Base-by-base conservation (phyloP, 2,113 vertebrate species). In the Struthidea cinerea region DNA sequence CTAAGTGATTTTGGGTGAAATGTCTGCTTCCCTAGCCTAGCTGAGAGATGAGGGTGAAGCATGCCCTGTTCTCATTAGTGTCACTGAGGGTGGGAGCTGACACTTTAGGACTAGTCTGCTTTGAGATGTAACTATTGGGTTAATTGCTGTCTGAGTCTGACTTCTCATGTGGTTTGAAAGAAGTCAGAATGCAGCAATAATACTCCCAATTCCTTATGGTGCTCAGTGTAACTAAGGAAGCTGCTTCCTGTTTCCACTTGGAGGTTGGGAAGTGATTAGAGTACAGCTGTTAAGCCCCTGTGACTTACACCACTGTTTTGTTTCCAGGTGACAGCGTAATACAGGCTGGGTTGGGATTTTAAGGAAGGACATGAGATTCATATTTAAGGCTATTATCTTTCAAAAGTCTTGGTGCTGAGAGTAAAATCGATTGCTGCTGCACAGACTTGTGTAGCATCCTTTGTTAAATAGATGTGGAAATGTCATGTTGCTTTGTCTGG, bases 281-380 rank as follows among this genome's bases (percentile, higher is more conserved):
- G 4, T 46, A 11, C 28, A 37, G 39, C 16, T 22, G 3, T 32
- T 24, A 23, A 28, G 4, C 8, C 18, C 32, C 13, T 20, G 12
- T 39, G 59, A 9, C 52, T 75, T 11, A 26, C 11, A 33, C 24
- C 17, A 1, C 41, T 20, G 39, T 3, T 55, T 78, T 73, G 53
- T 59, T 67, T 86, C 26, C 23, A 23, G 30, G 44, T 42, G 39
- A 6, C 20, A 7, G 22, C 27, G 15, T 26, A 32, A 10, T 0
- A 0, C 7, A 26, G 42, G 10, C 46, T n/a, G n/a, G 12, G 7
- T 8, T 77, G 46, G 28, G 18, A 7, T 28, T 67, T 69, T 67
- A 32, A 42, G 68, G 41, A 63, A 49, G 18, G 32, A 22, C 0
- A 0, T 21, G 23, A 16, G 39, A 35, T 13, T 52, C 7, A 11